Evolutionary conservation across 2,113 vertebrate genomes (phyloP).

Genomic region (Noctilio leporinus): DNA sequence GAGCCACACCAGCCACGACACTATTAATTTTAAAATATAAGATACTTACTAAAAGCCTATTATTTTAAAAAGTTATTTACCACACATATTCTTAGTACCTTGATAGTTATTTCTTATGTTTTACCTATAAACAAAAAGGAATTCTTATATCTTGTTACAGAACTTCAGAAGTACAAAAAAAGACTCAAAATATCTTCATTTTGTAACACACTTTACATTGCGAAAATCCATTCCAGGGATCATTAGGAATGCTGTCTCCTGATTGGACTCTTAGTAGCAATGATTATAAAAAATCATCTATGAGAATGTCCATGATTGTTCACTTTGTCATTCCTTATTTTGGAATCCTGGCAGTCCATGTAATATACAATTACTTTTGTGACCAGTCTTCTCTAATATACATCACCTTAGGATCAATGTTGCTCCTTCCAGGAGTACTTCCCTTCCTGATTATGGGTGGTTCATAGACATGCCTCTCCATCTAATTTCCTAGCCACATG

Average conservation of each 20-base stretch:
- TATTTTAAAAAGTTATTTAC: background rate
- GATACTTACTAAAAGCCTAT: background rate
- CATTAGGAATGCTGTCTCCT: background rate
- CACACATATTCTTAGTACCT: background rate
- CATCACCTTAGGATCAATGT: background rate
- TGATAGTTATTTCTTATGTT: no score
- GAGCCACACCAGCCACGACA: no score
- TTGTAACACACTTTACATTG: background rate
- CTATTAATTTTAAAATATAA: background rate
- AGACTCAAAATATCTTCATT: background rate
- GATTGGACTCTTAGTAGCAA: background rate
- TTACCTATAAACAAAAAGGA: no score
- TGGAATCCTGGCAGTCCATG: background rate
- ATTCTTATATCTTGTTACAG: background rate
- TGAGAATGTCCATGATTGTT: background rate
- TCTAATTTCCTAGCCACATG: background rate
- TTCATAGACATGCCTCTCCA: rapidly evolving
- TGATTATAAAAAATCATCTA: background rate
- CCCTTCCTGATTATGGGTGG: background rate
- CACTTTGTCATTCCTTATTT: background rate
- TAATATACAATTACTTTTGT: background rate
- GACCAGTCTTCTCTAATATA: background rate
- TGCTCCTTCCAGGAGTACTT: background rate
- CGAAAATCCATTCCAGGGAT: background rate
- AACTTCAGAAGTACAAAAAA: background rate